phyloP scores from a whole-genome alignment of 2,113 vertebrate species.

The Hippocampus comes region DNA sequence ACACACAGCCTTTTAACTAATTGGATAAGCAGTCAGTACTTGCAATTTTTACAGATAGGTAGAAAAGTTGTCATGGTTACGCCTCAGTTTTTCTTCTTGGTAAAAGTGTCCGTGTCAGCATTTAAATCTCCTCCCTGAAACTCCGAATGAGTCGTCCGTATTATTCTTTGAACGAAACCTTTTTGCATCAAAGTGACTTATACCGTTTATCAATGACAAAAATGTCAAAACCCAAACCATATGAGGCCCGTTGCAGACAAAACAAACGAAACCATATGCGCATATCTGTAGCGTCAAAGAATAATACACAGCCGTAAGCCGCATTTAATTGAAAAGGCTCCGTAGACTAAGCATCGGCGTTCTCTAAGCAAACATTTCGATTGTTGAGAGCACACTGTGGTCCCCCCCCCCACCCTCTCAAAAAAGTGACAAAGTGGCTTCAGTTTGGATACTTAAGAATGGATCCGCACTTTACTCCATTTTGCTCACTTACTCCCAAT shows the following conservation, averaged over 20 bases:
- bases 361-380: slow-evolving; percentile 56
- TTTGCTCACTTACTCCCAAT: slow-evolving; percentile 8
- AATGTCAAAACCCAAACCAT: slow-evolving; percentile 2
- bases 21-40: neutral
- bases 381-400: slow-evolving; percentile 23
- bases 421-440: slow-evolving; percentile 14
- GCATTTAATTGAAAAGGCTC: slow-evolving; percentile 48
- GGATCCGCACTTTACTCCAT: slow-evolving; percentile 9
- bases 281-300: slow-evolving; percentile 13
- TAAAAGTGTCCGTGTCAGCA: slow-evolving; percentile 10
- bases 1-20: too few species aligned
- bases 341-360: slow-evolving; percentile 46
- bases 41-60: neutral
- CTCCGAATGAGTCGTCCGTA: neutral
- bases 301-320: slow-evolving; percentile 48
- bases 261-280: slow-evolving; percentile 6
- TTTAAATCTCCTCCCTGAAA: neutral
- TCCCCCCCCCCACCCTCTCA: neutral
- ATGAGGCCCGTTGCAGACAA: neutral
- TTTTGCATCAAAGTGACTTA: neutral
- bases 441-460: slow-evolving; percentile 26
- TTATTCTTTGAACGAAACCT: neutral
- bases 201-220: neutral
- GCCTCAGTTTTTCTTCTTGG: neutral
- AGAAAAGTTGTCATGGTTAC: slow-evolving; percentile 23